phyloP scores from a whole-genome alignment of 2,888 invertebrate genomes.

The Chorisops tibialis region DNA sequence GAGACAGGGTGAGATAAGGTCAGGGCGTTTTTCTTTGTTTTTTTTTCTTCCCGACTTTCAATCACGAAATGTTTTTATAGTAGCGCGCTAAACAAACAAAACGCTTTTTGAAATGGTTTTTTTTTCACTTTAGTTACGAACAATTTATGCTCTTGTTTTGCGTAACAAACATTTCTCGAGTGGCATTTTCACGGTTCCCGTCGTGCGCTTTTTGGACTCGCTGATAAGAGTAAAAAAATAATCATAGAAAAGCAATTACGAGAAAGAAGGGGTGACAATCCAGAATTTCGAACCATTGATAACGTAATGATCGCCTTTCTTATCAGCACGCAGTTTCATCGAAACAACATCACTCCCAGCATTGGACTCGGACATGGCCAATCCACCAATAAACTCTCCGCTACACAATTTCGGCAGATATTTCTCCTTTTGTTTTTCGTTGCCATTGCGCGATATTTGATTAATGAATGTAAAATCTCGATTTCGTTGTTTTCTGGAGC shows the following conservation, averaged over 20 bases:
- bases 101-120: constrained; percentile 93
- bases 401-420: constrained; percentile 92
- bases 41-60: constrained; percentile 62
- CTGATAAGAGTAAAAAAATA: no score
- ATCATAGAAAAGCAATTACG: no score
- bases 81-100: constrained; percentile 91
- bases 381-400: constrained; percentile 89
- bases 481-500: no score
- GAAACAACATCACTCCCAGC: constrained; percentile 97
- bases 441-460: constrained; percentile 93
- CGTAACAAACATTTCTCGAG: no score
- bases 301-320: constrained; percentile 84
- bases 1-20: constrained; percentile 79
- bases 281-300: constrained; percentile 97
- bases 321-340: constrained; percentile 89
- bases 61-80: constrained; percentile 72
- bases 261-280: no score
- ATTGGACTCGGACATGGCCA: constrained; percentile 95
- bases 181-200: no score
- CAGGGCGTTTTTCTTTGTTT: constrained; percentile 71
- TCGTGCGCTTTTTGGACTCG: no score
- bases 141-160: no score
- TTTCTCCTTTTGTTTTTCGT: constrained; percentile 82
- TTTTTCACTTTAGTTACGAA: constrained; percentile 94
- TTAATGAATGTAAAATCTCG: no score